phyloP scores from a whole-genome alignment of 2,797 vertebrate species.

The Tenualosa thibaudeaui region DNA sequence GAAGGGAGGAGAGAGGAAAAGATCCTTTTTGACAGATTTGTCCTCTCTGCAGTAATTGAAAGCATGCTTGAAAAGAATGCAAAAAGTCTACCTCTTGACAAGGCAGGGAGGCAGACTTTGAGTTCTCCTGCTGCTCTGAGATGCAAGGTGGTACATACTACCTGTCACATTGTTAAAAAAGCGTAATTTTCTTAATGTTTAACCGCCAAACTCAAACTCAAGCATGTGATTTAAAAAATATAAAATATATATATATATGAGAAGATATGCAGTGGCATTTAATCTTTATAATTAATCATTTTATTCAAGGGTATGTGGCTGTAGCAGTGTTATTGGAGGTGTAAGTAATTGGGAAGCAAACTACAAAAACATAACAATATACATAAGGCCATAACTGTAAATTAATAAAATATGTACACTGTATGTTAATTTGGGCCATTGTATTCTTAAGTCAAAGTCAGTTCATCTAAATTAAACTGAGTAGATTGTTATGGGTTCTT shows the following conservation, averaged over 20 bases:
- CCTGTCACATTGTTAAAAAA: neutral
- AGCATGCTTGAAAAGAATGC: slow-evolving; percentile 57
- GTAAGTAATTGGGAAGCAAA: too few relatives aligned
- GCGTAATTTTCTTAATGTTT: neutral
- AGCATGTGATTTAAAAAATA: neutral
- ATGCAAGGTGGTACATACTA: neutral
- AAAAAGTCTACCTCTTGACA: slow-evolving; percentile 14
- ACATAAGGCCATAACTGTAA: neutral
- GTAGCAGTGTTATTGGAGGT: too few relatives aligned
- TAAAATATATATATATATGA: neutral
- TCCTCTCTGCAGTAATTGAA: slow-evolving; percentile 50
- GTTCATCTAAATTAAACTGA: neutral
- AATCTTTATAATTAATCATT: neutral
- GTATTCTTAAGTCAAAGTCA: neutral
- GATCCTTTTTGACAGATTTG: slow-evolving; percentile 27
- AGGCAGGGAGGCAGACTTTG: neutral
- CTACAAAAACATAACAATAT: too few relatives aligned
- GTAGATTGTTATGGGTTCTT: neutral
- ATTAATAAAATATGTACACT: neutral
- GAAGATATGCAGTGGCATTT: neutral
- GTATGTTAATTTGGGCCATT: neutral
- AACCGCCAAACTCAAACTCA: neutral
- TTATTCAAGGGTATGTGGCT: neutral
- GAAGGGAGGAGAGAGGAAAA: slow-evolving; percentile 32
- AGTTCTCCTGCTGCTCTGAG: neutral